Evolutionary conservation across 1,140 invertebrate genomes (phyloP).

Genomic region (Bombus pascuorum): DNA sequence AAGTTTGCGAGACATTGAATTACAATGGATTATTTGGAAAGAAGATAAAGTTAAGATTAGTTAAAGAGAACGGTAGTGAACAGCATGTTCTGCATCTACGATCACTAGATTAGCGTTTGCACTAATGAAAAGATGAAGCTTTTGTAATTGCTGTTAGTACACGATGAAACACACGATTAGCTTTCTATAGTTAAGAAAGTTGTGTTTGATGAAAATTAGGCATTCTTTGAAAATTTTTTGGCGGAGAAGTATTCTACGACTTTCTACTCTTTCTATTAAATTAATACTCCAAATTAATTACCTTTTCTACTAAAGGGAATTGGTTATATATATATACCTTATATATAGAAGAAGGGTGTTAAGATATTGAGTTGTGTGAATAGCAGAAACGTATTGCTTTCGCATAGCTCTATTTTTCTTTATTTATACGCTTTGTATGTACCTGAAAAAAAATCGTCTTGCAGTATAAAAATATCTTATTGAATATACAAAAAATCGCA

Average conservation of each 20-base stretch:
- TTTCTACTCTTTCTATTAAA: background rate
- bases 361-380: no score
- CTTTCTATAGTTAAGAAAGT: background rate
- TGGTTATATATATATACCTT: background rate
- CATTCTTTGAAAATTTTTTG: background rate
- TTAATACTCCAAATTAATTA: background rate
- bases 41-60: background rate
- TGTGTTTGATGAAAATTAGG: background rate
- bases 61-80: background rate
- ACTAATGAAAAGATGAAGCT: background rate
- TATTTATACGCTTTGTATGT: no score
- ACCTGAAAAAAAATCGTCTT: background rate
- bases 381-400: no score
- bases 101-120: slow-evolving; percentile 22
- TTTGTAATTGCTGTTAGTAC: background rate
- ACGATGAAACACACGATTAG: slow-evolving; percentile 1
- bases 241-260: background rate
- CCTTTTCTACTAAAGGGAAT: background rate
- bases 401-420: no score
- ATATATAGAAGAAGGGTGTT: background rate
- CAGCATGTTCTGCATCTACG: slow-evolving; percentile 22
- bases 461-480: background rate
- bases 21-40: background rate
- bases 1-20: background rate
- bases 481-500: background rate